Evolutionary conservation across 2,113 vertebrate genomes (phyloP).

Genomic region (Sander lucioperca): DNA sequence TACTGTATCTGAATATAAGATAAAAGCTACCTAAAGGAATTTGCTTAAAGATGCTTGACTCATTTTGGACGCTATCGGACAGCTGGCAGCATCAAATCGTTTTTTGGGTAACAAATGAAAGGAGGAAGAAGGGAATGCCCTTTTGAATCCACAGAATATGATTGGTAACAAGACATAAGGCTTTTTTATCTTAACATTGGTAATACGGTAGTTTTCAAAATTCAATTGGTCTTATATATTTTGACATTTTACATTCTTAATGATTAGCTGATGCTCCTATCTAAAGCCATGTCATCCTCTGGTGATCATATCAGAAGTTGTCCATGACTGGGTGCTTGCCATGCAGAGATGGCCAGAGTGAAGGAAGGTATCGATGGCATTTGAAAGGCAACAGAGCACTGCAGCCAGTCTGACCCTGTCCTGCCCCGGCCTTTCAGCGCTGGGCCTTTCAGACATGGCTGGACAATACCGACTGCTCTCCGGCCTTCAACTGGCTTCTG

Average conservation of each 20-base stretch:
- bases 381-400: constrained; percentile 75
- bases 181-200: neutral
- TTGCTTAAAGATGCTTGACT: neutral
- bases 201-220: neutral
- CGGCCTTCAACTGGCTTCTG: constrained; percentile 74
- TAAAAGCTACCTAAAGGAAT: neutral
- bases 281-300: constrained; percentile 1
- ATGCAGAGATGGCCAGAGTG: constrained; percentile 36
- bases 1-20: neutral
- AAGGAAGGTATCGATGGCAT: constrained; percentile 70
- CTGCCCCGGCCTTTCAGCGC: constrained; percentile 72
- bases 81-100: neutral
- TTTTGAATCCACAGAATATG: neutral
- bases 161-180: neutral
- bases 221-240: neutral
- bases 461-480: constrained; percentile 78
- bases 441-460: constrained; percentile 73
- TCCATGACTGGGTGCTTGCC: constrained; percentile 26
- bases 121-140: neutral
- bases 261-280: neutral
- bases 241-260: neutral
- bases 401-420: constrained; percentile 79
- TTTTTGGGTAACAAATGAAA: neutral
- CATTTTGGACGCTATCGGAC: neutral
- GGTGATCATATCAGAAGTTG: neutral